Base-by-base conservation (phyloP, 1,140 invertebrate species). In the Galleria mellonella region DNA sequence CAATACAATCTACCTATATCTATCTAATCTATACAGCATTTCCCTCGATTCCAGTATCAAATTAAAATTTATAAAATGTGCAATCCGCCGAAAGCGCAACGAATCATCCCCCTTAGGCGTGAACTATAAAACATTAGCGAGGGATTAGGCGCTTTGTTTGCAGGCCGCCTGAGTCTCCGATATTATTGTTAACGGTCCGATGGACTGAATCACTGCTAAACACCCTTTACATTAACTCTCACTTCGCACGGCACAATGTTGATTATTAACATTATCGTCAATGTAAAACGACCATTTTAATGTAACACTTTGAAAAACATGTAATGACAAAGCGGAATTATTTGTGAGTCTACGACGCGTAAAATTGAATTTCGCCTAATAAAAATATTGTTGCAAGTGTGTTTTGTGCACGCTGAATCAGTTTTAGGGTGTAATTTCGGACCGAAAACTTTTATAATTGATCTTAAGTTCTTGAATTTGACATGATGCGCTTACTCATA, bases 51-150 rank as follows among this genome's bases (percentile, higher is more conserved):
- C 55, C 51, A 59, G 48, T 55, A 43, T 55, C 61, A 66, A 76
- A 73, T 68, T 65, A 62, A 54, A 72, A 56, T 64, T 59, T 43
- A 57, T 45, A 37, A 59, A 70, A 70, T 57, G 61, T 55, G 55
- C 56, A 74, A 78, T 72, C 68, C 50, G 56, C 54, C 58, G 46
- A 43, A 50, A 58, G 67, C 70, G 68, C 47, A 50, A 14, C 67
- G 45, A 78, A 77, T 76, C 61, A 47, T 57, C 66, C 68, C 17
- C 55, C 50, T 47, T 56, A 43, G 47, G 48, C 57, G 51, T 54
- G 48, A 58, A 56, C 58, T 52, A 59, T 65, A 57, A 58, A 62
- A 64, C 67, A 75, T 75, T 73, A 72, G 58, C 61, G 39, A 42
- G 40, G 65, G 67, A 77, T 72, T 72, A 71, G 48, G 45, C 43